A percentile compares a stretch with the other conserved stretches of the same genome.
phyloP scores from a whole-genome alignment of 2,888 invertebrate species.

The Mellilla xanthometata region DNA sequence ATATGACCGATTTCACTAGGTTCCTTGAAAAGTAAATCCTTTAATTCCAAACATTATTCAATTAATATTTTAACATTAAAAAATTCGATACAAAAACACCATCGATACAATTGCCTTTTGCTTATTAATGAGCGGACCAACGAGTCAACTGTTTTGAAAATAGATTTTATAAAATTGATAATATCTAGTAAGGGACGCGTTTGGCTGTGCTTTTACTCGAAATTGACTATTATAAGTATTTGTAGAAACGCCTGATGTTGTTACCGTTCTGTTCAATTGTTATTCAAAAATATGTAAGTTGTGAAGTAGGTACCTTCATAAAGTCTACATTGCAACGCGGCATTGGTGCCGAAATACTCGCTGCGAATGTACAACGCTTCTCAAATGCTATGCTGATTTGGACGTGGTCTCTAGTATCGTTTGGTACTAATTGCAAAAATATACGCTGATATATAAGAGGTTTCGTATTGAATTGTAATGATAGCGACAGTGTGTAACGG shows the following conservation, averaged over 20 bases:
- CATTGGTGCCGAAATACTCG: constrained; percentile 7
- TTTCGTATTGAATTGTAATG: too few species aligned
- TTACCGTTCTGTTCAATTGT: constrained; percentile 7
- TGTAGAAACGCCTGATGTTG: constrained; percentile 25
- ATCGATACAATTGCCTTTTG: constrained; percentile 68
- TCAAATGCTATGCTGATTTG: too few species aligned
- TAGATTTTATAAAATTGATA: constrained; percentile 63
- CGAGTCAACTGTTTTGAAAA: constrained; percentile 70
- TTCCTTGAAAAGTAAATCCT: too few species aligned
- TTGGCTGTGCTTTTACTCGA: constrained; percentile 74
- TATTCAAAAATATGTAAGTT: constrained; percentile 7
- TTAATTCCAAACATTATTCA: constrained; percentile 10
- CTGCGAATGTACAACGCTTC: constrained; percentile 1
- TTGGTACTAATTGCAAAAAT: too few species aligned
- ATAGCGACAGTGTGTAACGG: too few species aligned
- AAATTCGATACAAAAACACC: constrained; percentile 35
- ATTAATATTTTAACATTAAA: too few species aligned
- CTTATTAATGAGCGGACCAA: constrained; percentile 77
- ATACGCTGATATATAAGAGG: too few species aligned
- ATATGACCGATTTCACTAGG: too few species aligned
- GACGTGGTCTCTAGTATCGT: too few species aligned
- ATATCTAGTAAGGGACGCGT: constrained; percentile 55
- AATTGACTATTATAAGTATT: constrained; percentile 38
- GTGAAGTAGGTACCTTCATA: constrained; percentile 22
- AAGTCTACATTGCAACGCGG: constrained; percentile 17